phyloP scores from a whole-genome alignment of 2,888 invertebrate species.

The Agriopis aurantiaria region DNA sequence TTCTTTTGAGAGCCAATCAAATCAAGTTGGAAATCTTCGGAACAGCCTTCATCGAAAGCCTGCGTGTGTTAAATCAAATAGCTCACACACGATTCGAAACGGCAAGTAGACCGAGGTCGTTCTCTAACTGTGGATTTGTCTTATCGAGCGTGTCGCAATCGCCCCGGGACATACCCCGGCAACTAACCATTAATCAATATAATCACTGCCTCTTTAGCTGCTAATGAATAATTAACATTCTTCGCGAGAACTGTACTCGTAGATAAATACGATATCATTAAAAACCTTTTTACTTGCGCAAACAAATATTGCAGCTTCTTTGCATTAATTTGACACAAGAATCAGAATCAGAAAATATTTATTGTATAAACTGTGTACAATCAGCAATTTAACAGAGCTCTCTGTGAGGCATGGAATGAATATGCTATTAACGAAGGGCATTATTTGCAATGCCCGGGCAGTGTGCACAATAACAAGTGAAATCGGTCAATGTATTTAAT shows the following conservation, averaged over 20 bases:
- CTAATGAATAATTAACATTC: conserved; percentile 40
- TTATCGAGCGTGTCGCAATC: conserved; percentile 64
- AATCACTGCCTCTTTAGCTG: conserved; percentile 19
- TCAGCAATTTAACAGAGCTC: background rate
- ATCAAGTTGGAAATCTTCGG: conserved; percentile 45
- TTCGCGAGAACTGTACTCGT: background rate
- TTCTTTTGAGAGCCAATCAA: conserved; percentile 33
- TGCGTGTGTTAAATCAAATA: conserved; percentile 61
- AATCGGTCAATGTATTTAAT: too few relatives aligned
- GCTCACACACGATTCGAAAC: conserved; percentile 67
- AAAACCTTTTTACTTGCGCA: conserved; percentile 5
- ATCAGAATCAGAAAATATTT: too few relatives aligned
- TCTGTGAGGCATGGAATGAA: background rate
- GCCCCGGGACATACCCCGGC: conserved; percentile 61
- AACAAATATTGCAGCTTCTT: conserved; percentile 7
- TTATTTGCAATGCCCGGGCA: too few relatives aligned
- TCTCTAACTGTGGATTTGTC: conserved; percentile 62
- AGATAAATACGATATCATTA: conserved; percentile 5
- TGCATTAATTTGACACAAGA: conserved; percentile 4
- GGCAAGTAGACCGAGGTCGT: conserved; percentile 70
- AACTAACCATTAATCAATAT: conserved; percentile 53
- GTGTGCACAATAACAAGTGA: too few relatives aligned
- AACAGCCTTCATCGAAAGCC: conserved; percentile 56
- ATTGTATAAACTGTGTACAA: too few relatives aligned
- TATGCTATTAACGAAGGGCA: too few relatives aligned